These are phyloP conservation scores for Nothobranchius kuhntae DNA, from an alignment of 2,113 vertebrate species.

Conservation along the genomic window DNA sequence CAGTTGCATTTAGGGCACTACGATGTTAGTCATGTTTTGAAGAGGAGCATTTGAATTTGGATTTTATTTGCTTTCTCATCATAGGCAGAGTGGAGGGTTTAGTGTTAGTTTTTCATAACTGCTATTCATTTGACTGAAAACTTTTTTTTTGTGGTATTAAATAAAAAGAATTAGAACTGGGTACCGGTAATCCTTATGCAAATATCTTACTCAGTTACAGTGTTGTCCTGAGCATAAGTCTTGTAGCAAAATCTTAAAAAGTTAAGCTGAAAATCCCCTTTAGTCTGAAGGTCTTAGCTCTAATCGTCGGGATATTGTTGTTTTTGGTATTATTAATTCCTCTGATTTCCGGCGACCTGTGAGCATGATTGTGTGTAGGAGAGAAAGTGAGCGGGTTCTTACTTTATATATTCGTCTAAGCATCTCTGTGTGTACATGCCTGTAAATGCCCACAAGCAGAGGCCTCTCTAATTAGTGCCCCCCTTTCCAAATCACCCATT, in stretches of 20 bases:
- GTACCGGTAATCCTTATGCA: constrained; percentile 76
- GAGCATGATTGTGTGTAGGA: not conserved
- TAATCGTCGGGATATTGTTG: constrained; percentile 81
- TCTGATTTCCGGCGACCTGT: constrained; percentile 71
- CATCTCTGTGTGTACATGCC: not conserved
- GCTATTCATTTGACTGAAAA: constrained; percentile 57
- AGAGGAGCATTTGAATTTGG: constrained; percentile 14
- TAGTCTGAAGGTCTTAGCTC: constrained; percentile 73
- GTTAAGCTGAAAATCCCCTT: constrained; percentile 86
- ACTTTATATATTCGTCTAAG: constrained; percentile 2
- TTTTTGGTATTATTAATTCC: constrained; percentile 76
- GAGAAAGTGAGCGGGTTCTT: constrained; percentile 14
- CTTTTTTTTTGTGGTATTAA: constrained; percentile 50
- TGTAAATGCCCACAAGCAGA: constrained; percentile 48
- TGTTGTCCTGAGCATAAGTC: constrained; percentile 78
- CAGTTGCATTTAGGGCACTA: constrained; percentile 6
- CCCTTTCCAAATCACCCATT: constrained; percentile 31
- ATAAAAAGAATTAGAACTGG: constrained; percentile 71
- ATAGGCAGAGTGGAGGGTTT: constrained; percentile 7
- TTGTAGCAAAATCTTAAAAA: constrained; percentile 82
- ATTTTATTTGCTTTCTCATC: constrained; percentile 26
- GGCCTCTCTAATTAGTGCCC: constrained; percentile 54
- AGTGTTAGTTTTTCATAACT: constrained; percentile 40
- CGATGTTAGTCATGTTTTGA: constrained; percentile 20
- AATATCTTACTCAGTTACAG: constrained; percentile 82